Conservation (phyloP, 2,888 invertebrate species). For the Lymantria dispar region DNA sequence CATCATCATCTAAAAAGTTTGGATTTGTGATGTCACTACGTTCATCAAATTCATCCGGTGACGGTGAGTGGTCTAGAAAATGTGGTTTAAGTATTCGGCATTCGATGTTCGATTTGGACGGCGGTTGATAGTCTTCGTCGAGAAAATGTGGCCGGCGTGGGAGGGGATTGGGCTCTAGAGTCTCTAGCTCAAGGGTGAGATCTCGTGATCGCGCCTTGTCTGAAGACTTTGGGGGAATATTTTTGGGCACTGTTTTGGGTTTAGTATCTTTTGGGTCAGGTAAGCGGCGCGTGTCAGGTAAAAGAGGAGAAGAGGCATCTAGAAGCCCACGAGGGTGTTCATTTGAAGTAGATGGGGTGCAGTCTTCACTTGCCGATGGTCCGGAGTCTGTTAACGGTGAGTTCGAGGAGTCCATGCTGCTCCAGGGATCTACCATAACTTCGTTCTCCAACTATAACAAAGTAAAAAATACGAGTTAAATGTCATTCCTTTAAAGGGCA, state of each 20-base stretch:
- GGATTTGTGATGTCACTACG: slow-evolving; percentile 76
- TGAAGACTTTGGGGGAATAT: slow-evolving; percentile 44
- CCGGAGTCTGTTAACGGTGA: slow-evolving; percentile 79
- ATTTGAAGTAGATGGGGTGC: slow-evolving; percentile 73
- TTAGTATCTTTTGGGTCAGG: slow-evolving; percentile 61
- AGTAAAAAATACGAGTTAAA: slow-evolving; percentile 30
- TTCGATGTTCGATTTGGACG: slow-evolving; percentile 77
- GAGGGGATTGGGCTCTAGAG: slow-evolving; percentile 58
- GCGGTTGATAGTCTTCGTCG: slow-evolving; percentile 83
- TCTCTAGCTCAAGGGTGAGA: slow-evolving; percentile 67
- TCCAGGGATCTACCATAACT: slow-evolving; percentile 81
- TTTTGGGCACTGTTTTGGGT: slow-evolving; percentile 43
- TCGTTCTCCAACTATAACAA: slow-evolving; percentile 83
- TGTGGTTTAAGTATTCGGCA: slow-evolving; percentile 80
- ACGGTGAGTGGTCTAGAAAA: slow-evolving; percentile 77
- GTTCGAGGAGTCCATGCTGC: slow-evolving; percentile 81
- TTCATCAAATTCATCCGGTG: slow-evolving; percentile 77
- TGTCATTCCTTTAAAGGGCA: slow-evolving; percentile 34
- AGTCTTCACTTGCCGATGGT: slow-evolving; percentile 78
- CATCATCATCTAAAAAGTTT: slow-evolving; percentile 74
- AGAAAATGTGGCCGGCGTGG: slow-evolving; percentile 83
- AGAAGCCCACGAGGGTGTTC: slow-evolving; percentile 56
- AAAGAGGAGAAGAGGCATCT: slow-evolving; percentile 53
- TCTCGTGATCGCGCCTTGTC: slow-evolving; percentile 73
- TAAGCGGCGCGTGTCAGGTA: slow-evolving; percentile 62